A percentile compares a stretch with the other conserved stretches of the same genome.
These are phyloP conservation scores for Mormyrops attenuatus DNA, from an alignment of 2,797 vertebrate species.

Conservation along the genomic window DNA sequence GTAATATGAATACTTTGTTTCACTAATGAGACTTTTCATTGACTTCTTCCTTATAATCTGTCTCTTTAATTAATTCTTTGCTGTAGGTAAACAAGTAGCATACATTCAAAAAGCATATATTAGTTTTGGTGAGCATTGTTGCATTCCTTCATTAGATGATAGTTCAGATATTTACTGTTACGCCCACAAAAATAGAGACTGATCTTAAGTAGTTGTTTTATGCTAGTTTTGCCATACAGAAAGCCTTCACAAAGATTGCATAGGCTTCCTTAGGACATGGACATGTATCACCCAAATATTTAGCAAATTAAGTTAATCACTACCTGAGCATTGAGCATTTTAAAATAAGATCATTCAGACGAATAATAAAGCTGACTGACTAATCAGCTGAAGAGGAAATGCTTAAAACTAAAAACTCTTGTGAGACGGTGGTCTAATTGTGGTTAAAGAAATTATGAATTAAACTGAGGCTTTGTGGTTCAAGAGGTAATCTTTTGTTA, in stretches of 20 bases:
- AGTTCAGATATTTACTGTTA: neutral
- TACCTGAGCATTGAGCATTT: neutral
- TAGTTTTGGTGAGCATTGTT: neutral
- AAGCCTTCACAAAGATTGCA: neutral
- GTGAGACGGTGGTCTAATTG: neutral
- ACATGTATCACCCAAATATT: neutral
- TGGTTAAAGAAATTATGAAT: neutral
- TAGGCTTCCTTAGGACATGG: neutral
- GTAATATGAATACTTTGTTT: constrained; percentile 25
- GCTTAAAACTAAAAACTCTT: neutral
- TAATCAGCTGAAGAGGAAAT: neutral
- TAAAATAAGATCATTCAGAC: neutral
- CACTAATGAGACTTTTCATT: constrained; percentile 28
- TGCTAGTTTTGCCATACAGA: neutral
- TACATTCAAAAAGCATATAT: neutral
- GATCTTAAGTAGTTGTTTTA: neutral
- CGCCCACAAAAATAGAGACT: neutral
- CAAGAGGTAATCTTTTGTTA: neutral
- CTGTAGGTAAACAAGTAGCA: neutral
- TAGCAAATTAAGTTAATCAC: neutral
- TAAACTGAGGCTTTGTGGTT: neutral
- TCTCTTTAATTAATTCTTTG: neutral
- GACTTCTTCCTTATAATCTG: constrained; percentile 22
- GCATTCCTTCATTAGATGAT: neutral
- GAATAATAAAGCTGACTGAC: neutral